These are phyloP conservation scores for Oxyteleia sp. DNA, from an alignment of 2,888 invertebrate genomes.

Conservation along the genomic window DNA sequence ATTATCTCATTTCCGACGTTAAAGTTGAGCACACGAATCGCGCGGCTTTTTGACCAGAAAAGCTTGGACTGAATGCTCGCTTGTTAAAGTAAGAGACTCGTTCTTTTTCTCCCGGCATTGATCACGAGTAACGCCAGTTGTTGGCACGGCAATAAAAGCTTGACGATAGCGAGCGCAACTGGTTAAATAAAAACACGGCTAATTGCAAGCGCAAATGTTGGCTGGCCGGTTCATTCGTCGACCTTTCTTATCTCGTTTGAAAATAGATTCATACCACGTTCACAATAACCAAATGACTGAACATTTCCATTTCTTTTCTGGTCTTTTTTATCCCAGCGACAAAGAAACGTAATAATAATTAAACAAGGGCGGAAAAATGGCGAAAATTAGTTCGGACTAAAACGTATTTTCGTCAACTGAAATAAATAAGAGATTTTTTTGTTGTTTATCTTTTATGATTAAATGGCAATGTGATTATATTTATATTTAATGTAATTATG, in stretches of 20 bases:
- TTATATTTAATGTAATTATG: too few species aligned
- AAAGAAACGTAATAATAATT: conserved; percentile 36
- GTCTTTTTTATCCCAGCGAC: conserved; percentile 1
- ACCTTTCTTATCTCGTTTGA: conserved; percentile 80
- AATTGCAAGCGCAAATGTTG: conserved; percentile 79
- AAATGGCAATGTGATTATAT: too few species aligned
- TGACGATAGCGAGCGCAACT: conserved; percentile 60
- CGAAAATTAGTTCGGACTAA: too few species aligned
- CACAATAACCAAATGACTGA: conserved; percentile 47
- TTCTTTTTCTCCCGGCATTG: conserved; percentile 35
- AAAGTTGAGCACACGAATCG: too few species aligned
- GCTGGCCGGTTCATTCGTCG: conserved; percentile 76
- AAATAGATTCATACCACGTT: conserved; percentile 80
- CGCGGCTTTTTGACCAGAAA: too few species aligned
- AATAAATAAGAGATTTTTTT: too few species aligned
- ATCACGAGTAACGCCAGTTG: conserved; percentile 58
- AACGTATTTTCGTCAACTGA: too few species aligned
- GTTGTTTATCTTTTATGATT: too few species aligned
- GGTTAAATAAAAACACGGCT: conserved; percentile 81
- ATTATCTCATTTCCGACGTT: too few species aligned
- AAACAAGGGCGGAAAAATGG: conserved; percentile 2
- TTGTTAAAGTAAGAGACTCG: conserved; percentile 43
- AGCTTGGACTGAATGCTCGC: too few species aligned
- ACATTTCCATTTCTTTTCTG: conserved; percentile 34
- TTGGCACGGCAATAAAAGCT: conserved; percentile 62